Conservation (phyloP, 1,140 invertebrate genomes). For the Drosophila athabasca region DNA sequence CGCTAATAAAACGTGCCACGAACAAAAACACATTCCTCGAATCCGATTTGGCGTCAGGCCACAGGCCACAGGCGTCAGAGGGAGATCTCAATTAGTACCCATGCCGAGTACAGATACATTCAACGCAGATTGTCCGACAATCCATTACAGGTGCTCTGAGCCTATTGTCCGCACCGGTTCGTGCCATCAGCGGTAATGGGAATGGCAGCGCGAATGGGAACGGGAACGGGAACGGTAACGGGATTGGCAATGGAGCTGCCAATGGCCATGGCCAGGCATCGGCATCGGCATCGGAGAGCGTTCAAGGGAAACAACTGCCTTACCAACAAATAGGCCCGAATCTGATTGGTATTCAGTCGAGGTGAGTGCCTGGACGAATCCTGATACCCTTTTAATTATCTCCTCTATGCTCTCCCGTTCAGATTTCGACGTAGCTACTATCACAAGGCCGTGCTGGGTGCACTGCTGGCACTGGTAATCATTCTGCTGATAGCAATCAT, state of each 20-base stretch:
- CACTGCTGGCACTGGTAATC: conserved; percentile 83
- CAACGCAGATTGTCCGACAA: conserved; percentile 4
- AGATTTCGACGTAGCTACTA: conserved; percentile 86
- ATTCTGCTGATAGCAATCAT: conserved; percentile 84
- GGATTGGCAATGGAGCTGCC: conserved; percentile 39
- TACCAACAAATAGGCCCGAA: conserved; percentile 48
- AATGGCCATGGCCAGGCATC: conserved; percentile 11
- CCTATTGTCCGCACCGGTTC: conserved; percentile 53
- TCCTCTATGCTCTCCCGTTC: background rate
- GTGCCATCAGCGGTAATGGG: conserved; percentile 7
- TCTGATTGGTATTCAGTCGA: conserved; percentile 79
- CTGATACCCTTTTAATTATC: conserved; percentile 15
- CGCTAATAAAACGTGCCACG: conserved; percentile 49
- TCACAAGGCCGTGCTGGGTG: conserved; percentile 83
- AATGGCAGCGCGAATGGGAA: conserved; percentile 22
- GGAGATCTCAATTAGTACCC: conserved; percentile 17
- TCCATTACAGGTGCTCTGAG: conserved; percentile 61
- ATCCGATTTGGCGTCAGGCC: conserved; percentile 1
- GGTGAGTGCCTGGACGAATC: conserved; percentile 41
- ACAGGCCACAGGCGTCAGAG: too few species aligned
- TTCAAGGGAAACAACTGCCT: conserved; percentile 60
- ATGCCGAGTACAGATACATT: background rate
- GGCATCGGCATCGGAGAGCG: conserved; percentile 29
- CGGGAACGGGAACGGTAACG: conserved; percentile 20
- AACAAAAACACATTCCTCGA: conserved; percentile 19